These are phyloP conservation scores for Dromococcyx pavoninus DNA, from an alignment of 2,797 vertebrate genomes.

Conservation along the genomic window DNA sequence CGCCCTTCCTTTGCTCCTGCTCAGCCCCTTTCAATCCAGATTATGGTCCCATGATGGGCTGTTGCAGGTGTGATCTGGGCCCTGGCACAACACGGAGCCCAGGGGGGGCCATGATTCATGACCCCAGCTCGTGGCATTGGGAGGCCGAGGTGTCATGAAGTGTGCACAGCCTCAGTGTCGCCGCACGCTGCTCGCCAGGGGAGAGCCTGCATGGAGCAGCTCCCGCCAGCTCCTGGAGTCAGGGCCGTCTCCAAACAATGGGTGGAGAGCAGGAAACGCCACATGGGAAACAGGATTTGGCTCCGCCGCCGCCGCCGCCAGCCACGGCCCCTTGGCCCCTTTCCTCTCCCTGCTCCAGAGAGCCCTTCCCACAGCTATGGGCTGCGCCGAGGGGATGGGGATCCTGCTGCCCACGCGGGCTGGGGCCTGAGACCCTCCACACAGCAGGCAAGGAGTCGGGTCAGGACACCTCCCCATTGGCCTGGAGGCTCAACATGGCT, in stretches of 20 bases:
- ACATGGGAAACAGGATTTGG: slow-evolving; percentile 75
- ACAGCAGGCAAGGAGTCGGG: background rate
- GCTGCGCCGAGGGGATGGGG: background rate
- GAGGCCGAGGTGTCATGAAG: background rate
- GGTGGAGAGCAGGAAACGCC: slow-evolving; percentile 74
- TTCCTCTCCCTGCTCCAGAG: slow-evolving; percentile 64
- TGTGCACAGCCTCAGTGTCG: background rate
- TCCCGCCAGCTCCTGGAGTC: slow-evolving; percentile 33
- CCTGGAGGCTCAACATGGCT: background rate
- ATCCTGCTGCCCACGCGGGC: rapidly evolving
- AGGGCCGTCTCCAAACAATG: slow-evolving; percentile 69
- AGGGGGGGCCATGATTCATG: background rate
- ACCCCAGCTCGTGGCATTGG: rapidly evolving
- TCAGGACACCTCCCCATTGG: background rate
- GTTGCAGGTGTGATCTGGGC: rapidly evolving
- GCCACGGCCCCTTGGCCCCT: slow-evolving; percentile 55
- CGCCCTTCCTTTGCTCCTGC: rapidly evolving
- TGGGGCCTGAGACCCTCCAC: background rate
- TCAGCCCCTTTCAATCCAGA: rapidly evolving
- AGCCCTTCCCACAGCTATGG: slow-evolving; percentile 34
- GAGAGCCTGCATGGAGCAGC: background rate
- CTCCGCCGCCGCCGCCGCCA: slow-evolving; percentile 20
- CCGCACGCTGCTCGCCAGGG: background rate
- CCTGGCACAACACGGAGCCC: rapidly evolving
- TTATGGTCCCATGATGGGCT: rapidly evolving